Evolutionary conservation across 2,797 vertebrate species (phyloP), one percentile per base, ranked within the genome.

Genomic region (Gallinago stenura): DNA sequence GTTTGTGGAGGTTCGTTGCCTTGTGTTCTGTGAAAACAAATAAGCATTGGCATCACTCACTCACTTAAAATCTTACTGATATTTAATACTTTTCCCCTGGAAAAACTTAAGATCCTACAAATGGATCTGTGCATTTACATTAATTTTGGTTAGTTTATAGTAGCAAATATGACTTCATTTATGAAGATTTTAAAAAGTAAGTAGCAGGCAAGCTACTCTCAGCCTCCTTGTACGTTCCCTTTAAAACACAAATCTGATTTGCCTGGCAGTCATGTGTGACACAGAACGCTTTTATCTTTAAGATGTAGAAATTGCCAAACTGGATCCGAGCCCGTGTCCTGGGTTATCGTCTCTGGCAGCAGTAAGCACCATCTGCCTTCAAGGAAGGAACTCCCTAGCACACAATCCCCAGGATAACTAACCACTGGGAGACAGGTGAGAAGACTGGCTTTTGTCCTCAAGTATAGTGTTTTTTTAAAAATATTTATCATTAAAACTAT

Each of bases 1-100:
- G 97, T 96, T 82, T 97, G 97, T 76, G 98, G 96, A 81, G 97
- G 97, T 94, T 98, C 98, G 84, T 98, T 98, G 95, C 93, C 97
- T 21, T 95, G 97, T 91, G 95, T 95, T 97, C 98, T 98, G 92
- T 78, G 95, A 87, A 94, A 96, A 87, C 90, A 83, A 84, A 94
- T 57, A 94, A 93, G 39, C 30, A 89, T 80, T 70, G 88, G 39
- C 24, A 80, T 92, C 39, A 65, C 30, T 7, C 19, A 50, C 41
- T 43, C 64, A 57, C 19, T n/a, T 88, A 50, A 2, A 50, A 12
- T 68, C 66, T 83, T 41, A 86, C 0, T 24, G 71, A 39, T 54
- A 58, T 33, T 43, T 48, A 64, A 72, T 37, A 35, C 4, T 43
- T 69, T 43, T 50, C 53, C 60, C 78, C 21, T 33, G 39, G 31